Base-by-base conservation (phyloP, 2,888 invertebrate species). In the Brachyptera risi region DNA sequence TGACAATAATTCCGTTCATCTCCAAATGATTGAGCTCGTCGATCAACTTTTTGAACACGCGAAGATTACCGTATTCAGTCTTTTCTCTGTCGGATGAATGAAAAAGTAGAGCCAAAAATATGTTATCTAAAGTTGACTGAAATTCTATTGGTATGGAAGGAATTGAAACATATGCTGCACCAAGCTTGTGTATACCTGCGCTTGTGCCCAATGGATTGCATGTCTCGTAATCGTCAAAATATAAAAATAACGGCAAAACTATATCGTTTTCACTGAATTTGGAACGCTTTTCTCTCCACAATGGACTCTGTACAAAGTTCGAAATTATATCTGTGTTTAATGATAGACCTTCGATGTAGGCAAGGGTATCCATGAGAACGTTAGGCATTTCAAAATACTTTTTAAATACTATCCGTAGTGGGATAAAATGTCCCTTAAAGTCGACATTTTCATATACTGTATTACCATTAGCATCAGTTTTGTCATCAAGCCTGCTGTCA, bases 11-110 rank as follows among this genome's bases (percentile, higher is more conserved):
- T 13, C 65, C 66, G 1, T 44, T 26, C 5, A 54, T 37, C 38
- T 59, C 57, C 5, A 67, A 42, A 60, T 50, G 60, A 27, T 59
- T 44, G 23, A 67, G 47, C 60, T 67, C 66, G 42, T 64, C 62
- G 13, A 66, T 65, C 2, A 63, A 57, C 56, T 62, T 58, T 1
- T 24, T 61, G 44, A 56, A 68, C 51, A 44, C 56, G 42, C 27
- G 56, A 24, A 15, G 3, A 26, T 44, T 64, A 9, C 21, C 50
- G 66, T 65, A 47, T 64, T 23, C 49, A n/a, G n/a, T n/a, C n/a
- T n/a, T n/a, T 17, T 49, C 44, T 21, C 58, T 2, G 24, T 58
- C 58, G 19, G 17, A n/a, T 23, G 27, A 27, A 24, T 58, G 42
- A 47, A 58, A 58, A n/a, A 58, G 44, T 11, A 15, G 27, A 3